phyloP scores from a whole-genome alignment of 2,113 vertebrate genomes.

The Carlito syrichta region DNA sequence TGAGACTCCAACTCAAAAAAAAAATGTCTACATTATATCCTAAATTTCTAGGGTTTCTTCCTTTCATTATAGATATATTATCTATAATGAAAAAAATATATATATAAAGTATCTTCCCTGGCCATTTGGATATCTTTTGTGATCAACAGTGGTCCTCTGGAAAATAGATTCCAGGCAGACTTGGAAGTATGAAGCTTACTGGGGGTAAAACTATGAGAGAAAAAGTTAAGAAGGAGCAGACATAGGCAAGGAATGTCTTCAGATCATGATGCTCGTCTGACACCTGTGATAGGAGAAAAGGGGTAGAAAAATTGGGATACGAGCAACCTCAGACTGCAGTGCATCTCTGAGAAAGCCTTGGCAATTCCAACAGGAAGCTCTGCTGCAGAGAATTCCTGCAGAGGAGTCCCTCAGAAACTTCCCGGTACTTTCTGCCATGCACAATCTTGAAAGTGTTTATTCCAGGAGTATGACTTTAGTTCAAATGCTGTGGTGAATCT shows the following conservation, averaged over 20 bases:
- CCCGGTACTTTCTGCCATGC: rapidly evolving
- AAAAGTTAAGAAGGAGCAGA: not conserved
- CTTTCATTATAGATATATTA: no score
- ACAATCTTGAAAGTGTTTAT: not conserved
- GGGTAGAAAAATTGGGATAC: not conserved
- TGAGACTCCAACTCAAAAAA: no score
- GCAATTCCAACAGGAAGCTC: not conserved
- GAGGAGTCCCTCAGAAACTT: not conserved
- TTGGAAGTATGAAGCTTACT: not conserved
- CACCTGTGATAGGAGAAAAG: not conserved
- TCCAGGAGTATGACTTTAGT: not conserved
- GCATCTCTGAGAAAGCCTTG: not conserved
- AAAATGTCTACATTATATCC: no score
- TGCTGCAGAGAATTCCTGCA: not conserved
- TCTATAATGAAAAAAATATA: no score
- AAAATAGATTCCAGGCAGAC: not conserved
- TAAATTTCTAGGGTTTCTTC: no score
- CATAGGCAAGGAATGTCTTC: not conserved
- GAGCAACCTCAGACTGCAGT: not conserved
- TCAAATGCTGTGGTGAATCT: not conserved
- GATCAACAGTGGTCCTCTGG: not conserved
- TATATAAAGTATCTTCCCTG: no score
- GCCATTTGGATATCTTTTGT: no score
- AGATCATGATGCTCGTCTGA: not conserved
- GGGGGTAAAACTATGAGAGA: not conserved